Evolutionary conservation across 1,140 invertebrate species (phyloP).

Genomic region (Batillaria attramentaria): DNA sequence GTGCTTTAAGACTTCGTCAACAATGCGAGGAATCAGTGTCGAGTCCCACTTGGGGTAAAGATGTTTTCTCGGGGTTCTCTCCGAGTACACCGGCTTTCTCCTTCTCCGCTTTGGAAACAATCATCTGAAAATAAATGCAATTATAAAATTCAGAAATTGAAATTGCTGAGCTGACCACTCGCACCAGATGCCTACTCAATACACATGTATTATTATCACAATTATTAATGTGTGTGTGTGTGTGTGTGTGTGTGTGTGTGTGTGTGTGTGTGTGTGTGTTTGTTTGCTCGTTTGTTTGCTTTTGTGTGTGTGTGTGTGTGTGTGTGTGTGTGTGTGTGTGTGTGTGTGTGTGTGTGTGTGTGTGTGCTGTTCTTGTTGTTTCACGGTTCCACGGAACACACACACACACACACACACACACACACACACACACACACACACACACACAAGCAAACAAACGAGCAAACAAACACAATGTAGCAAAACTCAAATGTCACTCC

Average conservation of each 20-base stretch:
- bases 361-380: not conserved
- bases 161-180: not conserved
- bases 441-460: not conserved
- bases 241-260: not conserved
- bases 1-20: no score
- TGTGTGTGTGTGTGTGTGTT: constrained; percentile 8
- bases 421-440: not conserved
- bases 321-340: constrained; percentile 12
- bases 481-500: no score
- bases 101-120: not conserved
- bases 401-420: not conserved
- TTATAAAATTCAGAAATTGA: not conserved
- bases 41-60: not conserved
- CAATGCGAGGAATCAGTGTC: no score
- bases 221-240: not conserved
- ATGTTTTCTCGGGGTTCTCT: not conserved
- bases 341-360: constrained; percentile 14
- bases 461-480: not conserved
- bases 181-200: not conserved
- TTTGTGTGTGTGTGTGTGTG: constrained; percentile 4
- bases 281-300: not conserved
- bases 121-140: not conserved
- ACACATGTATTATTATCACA: no score
- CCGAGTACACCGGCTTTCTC: not conserved
- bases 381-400: not conserved